Evolutionary conservation across 2,888 invertebrate genomes (phyloP).

Genomic region (Pegoplata infirma): DNA sequence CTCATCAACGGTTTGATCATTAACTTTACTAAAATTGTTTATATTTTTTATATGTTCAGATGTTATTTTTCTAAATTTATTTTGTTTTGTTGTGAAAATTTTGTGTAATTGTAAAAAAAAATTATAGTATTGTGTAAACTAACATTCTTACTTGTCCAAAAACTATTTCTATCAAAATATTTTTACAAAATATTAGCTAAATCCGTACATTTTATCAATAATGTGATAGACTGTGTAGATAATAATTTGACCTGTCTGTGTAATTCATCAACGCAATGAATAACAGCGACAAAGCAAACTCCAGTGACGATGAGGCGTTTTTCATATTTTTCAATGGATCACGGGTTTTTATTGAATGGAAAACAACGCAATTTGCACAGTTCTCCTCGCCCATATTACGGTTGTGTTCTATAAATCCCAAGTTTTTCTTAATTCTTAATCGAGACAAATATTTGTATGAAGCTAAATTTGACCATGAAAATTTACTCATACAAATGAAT

Average conservation of each 20-base stretch:
- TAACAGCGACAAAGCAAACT: slow-evolving; percentile 6
- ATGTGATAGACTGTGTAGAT: slow-evolving; percentile 23
- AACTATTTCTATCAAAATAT: background rate
- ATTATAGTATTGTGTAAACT: background rate
- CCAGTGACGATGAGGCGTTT: slow-evolving; percentile 30
- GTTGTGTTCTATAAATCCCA: slow-evolving; percentile 42
- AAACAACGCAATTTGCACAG: background rate
- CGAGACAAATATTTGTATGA: slow-evolving; percentile 43
- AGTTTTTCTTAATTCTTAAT: slow-evolving; percentile 23
- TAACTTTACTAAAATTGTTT: slow-evolving; percentile 48
- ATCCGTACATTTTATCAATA: slow-evolving; percentile 7
- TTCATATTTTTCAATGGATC: slow-evolving; percentile 46
- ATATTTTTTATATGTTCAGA: slow-evolving; percentile 35
- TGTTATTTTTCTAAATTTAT: slow-evolving; percentile 17
- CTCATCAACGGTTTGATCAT: background rate
- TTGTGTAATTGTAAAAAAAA: background rate
- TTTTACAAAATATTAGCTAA: background rate
- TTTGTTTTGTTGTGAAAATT: slow-evolving; percentile 14
- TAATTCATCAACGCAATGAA: slow-evolving; percentile 36
- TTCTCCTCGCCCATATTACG: slow-evolving; percentile 32
- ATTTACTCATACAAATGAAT: slow-evolving; percentile 63
- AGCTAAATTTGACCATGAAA: slow-evolving; percentile 46
- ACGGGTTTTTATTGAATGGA: slow-evolving; percentile 40
- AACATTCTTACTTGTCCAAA: background rate
- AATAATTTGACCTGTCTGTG: slow-evolving; percentile 44